Evolutionary conservation across 1,140 invertebrate genomes (phyloP), one percentile per base, ranked within the genome.

Genomic region (Pseudoatta argentina): DNA sequence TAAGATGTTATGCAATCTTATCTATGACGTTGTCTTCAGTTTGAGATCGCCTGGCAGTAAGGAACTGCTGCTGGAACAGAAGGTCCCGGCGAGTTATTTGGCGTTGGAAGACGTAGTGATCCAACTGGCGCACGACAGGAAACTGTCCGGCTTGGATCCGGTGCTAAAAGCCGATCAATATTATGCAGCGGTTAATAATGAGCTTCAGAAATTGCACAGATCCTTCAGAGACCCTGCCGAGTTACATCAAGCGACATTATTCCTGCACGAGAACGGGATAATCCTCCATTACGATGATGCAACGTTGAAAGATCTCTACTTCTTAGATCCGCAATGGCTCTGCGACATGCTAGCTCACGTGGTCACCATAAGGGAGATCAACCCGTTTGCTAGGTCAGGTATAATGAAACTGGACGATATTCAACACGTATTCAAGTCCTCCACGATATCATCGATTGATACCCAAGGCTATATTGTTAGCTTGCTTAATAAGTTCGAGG

Each of bases 251-350:
- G 99, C 99, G 0, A 99, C 99, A 0, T 96, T 98, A 85, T 99
- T 99, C 95, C 96, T 99, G 2, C 99, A 99, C 95, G 99, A 99
- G 92, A 99, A 99, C 95, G 99, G 98, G 96, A 95, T 99, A 30
- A 95, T 99, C n/a, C 96, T 99, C 0, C 99, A 99, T 95, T 99
- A 99, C 93, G 99, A 99, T 92, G 99, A 99, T 95, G 98, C 98
- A 1, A 98, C 98, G 0, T 95, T 99, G 0, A 98, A 98, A 92
- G 99, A 99, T 95, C 96, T 99, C 34, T 98, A 98, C 93, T 99
- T 99, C 94, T 95, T 99, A 18, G 98, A 99, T 95, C 99, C 99
- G 0, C 99, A 99, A 93, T 99, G 99, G 99, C 96, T 99, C 5
- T 99, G 99, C 95, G 99, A 99, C 94, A 98, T 99, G 97, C 94